Percentiles rank a stretch among this genome's conserved stretches.
Conservation (phyloP, 2,888 invertebrate species). For the Plebejus melissa region DNA sequence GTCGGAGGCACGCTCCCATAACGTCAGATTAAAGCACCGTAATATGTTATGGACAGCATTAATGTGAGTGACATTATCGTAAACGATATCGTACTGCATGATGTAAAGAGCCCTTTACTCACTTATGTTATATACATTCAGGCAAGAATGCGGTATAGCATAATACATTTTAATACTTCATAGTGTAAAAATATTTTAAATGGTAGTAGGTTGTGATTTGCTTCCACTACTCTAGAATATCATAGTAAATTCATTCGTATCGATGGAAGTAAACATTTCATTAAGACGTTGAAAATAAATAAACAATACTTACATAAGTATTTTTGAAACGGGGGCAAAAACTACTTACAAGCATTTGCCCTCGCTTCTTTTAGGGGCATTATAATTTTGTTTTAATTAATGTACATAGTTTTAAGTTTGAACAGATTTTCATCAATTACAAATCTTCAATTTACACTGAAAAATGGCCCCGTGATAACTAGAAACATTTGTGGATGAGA, state of each 20-base stretch:
- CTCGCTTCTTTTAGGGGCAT: neutral
- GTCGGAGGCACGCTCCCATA: neutral
- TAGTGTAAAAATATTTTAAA: conserved; percentile 25
- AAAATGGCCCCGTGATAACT: conserved; percentile 4
- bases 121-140: conserved; percentile 46
- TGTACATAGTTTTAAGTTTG: neutral
- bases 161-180: conserved; percentile 27
- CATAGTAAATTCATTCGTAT: conserved; percentile 20
- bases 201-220: conserved; percentile 26
- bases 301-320: neutral
- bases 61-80: too few species aligned
- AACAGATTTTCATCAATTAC: neutral
- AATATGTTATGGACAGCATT: too few species aligned
- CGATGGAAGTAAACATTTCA: neutral
- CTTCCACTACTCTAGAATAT: conserved; percentile 9
- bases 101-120: conserved; percentile 32
- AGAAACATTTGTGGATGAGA: neutral
- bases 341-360: neutral
- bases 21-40: neutral
- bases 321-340: neutral
- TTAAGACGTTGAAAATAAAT: neutral
- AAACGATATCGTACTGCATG: neutral
- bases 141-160: conserved; percentile 51
- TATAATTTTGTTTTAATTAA: neutral
- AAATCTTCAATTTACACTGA: neutral